Base-by-base conservation (phyloP, 1,140 invertebrate genomes). In the Sitodiplosis mosellana region DNA sequence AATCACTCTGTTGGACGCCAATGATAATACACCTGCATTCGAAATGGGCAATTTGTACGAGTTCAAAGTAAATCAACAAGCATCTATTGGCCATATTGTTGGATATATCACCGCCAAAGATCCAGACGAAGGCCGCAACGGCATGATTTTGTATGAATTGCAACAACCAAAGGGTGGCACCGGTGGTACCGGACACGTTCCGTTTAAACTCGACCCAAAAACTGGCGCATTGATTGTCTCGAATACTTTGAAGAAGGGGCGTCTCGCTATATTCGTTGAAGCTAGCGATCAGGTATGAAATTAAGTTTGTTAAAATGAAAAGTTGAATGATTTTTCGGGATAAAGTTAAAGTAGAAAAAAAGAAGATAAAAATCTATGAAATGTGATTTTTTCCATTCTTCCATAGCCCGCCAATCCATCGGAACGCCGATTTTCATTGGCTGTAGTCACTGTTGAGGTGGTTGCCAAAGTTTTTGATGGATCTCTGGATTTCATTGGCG, bases 21-120 rank as follows among this genome's bases (percentile, higher is more conserved):
- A 89, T 61, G 86, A 89, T 50, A 89, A 89, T 56, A 87, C 85
- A 56, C 86, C 86, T 0, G 76, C 76, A 8, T 90, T 89, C 56
- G 69, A 85, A 12, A 83, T 84, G 1, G 79, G 74, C 40, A 88
- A 87, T 60, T 63, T 88, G 0, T 89, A 88, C 55, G 77, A 82
- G 50, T 81, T 89, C 49, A 69, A 74, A 33, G 71, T 85, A 0
- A 74, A 72, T 41, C 77, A 76, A 14, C 77, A 83, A 48, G 73
- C 75, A 1, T 71, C 75, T 49, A 59, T 76, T 20, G 78, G 78
- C 6, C 74, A 77, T 19, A 67, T 78, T 11, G 75, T 92, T 19
- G 82, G 84, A 1, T 76, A 76, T 64, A 76, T 83, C 14, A 73
- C 76, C 49, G 87, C 87, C 0, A 68, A 77, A 5, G 88, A 93